Base-by-base conservation (phyloP, 1,140 invertebrate species). In the Coenobita brevimanus region DNA sequence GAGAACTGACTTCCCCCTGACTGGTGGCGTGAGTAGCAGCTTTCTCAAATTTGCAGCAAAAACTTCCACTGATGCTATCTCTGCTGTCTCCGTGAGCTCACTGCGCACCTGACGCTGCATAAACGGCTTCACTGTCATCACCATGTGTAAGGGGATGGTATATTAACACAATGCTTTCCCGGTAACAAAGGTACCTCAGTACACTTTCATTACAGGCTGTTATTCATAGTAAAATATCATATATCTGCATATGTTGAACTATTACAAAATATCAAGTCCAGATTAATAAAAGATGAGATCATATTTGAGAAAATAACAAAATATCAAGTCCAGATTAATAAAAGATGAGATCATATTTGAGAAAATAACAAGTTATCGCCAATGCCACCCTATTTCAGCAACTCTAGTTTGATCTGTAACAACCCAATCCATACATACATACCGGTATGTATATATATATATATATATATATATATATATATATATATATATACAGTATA, bases 11-110 rank as follows among this genome's bases (percentile, higher is more conserved):
- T 95, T 94, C n/a, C 96, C 96, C 92, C 96, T 95, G 0, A 97
- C 93, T 0, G 97, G 97, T 21, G 96, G 94, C 36, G 94, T 95
- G 3, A 98, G 92, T 3, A 99, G 92, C 60, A 98, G 93, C 89
- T 97, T 95, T 91, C 97, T 97, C 36, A 98, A 92, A 93, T 98
- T 99, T 2, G 93, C 93, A 4, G 95, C 95, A 93, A 98, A 98
- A 1, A 97, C 96, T 90, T 96, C 94, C 24, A 97, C 95, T 0
- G 97, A 96, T 73, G 96, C 96, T 90, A 95, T 95, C 90, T 97
- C 95, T 0, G 97, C 97, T 73, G 92, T 94, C 82, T 95, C 94
- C 50, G 95, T 97, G 8, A 98, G 92, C 82, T 97, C 95, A 1
- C 94, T 93, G 41, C 96, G 94, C 0, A 96, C 93, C 92, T 96